A percentile compares a stretch with the other conserved stretches of the same genome.
Conservation (phyloP, 2,113 vertebrate species). For the Chloropsis cyanopogon region DNA sequence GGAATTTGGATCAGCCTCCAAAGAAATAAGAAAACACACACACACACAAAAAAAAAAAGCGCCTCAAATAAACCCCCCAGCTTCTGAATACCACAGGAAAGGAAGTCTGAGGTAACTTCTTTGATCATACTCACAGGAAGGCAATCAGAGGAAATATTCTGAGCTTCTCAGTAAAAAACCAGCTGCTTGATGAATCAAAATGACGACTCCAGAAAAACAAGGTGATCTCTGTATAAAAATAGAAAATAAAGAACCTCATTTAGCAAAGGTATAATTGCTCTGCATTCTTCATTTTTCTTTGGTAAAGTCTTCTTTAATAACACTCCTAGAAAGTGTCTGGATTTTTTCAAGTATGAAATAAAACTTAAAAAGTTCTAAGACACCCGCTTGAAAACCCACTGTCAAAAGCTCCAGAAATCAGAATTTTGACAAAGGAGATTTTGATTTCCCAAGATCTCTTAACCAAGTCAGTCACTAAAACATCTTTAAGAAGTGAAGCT, state of each 20-base stretch:
- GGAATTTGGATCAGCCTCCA: not conserved
- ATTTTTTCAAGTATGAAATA: not conserved
- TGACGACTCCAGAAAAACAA: not conserved
- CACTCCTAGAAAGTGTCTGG: not conserved
- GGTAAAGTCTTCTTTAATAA: not conserved
- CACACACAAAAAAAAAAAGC: fast-evolving
- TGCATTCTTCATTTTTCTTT: not conserved
- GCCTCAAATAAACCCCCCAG: not conserved
- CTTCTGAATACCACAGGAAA: not conserved
- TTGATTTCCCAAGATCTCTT: not conserved
- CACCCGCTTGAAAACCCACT: not conserved
- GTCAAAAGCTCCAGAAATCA: not conserved
- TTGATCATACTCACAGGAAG: conserved; percentile 57
- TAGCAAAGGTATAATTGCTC: not conserved
- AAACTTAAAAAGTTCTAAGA: not conserved
- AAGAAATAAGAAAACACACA: not conserved
- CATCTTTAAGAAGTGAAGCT: not conserved
- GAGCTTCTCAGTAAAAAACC: not conserved
- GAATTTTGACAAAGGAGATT: not conserved
- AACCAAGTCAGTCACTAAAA: not conserved
- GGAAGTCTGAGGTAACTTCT: not conserved
- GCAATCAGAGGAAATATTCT: conserved; percentile 4
- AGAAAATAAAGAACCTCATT: not conserved
- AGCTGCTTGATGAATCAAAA: not conserved
- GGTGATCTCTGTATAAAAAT: not conserved